Percentiles rank a stretch among this genome's conserved stretches.
Conservation (phyloP, 92 coral and sea anemone species). For the Porites evermanni region DNA sequence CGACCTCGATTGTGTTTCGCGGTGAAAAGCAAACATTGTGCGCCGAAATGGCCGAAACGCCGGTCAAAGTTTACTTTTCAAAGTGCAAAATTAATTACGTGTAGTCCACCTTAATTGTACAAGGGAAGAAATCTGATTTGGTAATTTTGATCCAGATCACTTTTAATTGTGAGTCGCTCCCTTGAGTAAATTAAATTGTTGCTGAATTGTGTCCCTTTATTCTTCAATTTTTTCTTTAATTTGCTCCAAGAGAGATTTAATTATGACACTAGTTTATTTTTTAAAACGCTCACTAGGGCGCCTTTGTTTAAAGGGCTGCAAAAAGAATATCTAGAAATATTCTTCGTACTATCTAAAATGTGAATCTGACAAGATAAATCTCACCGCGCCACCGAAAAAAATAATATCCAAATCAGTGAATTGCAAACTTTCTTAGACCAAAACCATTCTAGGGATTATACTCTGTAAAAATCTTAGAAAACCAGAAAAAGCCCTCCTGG, state of each 20-base stretch:
- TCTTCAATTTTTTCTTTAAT: slow-evolving; percentile 12
- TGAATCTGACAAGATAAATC: not conserved
- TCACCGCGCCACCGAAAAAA: not conserved
- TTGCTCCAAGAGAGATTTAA: slow-evolving; percentile 28
- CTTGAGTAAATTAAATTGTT: slow-evolving; percentile 28
- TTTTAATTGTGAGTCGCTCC: slow-evolving; percentile 1
- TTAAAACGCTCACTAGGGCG: slow-evolving; percentile 5
- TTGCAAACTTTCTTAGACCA: not conserved
- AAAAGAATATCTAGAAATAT: not conserved
- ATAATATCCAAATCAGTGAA: not conserved
- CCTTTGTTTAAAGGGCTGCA: not conserved
- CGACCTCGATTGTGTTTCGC: slow-evolving; percentile 42
- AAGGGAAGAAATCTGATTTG: slow-evolving; percentile 30
- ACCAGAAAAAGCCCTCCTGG: not conserved
- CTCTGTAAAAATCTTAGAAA: not conserved
- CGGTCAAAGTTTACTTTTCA: slow-evolving; percentile 51
- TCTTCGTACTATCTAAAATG: not conserved
- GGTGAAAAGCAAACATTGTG: slow-evolving; percentile 34
- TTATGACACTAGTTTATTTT: not conserved
- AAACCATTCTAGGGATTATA: not conserved
- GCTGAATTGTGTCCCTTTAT: slow-evolving; percentile 16
- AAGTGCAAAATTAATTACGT: slow-evolving; percentile 60
- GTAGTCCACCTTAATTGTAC: slow-evolving; percentile 40
- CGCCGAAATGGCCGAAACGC: slow-evolving; percentile 35
- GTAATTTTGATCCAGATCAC: slow-evolving; percentile 30